phyloP scores from a whole-genome alignment of 2,113 vertebrate genomes.

The Cairina moschata region DNA sequence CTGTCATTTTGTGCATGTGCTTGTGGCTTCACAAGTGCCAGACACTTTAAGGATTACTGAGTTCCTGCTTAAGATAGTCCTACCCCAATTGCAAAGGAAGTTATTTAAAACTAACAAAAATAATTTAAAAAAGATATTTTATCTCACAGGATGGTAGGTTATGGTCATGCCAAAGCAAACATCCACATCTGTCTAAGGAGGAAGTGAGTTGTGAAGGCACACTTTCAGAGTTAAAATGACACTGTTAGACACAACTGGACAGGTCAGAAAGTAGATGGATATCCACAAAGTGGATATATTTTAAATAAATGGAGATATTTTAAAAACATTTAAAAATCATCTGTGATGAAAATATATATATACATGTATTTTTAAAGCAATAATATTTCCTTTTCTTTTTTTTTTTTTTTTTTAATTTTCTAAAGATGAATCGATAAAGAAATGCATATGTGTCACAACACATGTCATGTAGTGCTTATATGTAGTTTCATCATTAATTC shows the following conservation, averaged over 20 bases:
- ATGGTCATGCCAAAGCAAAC: not conserved
- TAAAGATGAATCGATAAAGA: not conserved
- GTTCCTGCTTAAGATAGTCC: not conserved
- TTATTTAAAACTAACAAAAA: not conserved
- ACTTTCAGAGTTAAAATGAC: not conserved
- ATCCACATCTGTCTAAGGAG: not conserved
- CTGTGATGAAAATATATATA: not conserved
- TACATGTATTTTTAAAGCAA: not conserved
- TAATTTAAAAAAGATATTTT: not conserved
- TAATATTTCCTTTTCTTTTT: fast-evolving
- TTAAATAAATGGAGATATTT: not conserved
- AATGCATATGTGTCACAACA: not conserved
- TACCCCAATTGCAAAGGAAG: not conserved
- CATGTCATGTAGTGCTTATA: not conserved
- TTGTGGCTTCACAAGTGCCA: not conserved
- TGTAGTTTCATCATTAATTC: not conserved
- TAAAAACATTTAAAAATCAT: not conserved
- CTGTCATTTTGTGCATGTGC: not conserved
- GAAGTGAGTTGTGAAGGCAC: not conserved
- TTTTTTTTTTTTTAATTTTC: not conserved
- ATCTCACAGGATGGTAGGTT: not conserved
- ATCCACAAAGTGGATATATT: not conserved
- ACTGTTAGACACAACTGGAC: not conserved
- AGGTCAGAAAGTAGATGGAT: not conserved
- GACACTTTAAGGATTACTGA: not conserved